Base-by-base conservation (phyloP, 2,797 vertebrate genomes). In the Micropoecilia bifurca region DNA sequence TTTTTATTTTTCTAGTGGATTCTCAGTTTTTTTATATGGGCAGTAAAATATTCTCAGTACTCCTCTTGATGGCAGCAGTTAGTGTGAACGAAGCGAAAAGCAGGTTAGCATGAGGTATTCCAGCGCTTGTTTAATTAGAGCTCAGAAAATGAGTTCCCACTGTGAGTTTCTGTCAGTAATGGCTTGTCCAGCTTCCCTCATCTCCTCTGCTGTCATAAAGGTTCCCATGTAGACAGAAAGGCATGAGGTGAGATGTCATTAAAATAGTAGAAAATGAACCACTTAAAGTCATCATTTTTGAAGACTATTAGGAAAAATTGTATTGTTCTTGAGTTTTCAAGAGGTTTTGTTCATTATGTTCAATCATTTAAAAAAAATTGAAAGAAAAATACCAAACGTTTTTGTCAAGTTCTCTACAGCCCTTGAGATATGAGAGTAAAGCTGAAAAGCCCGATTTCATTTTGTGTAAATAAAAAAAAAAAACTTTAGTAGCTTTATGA, bases 111-210 rank as follows among this genome's bases (percentile, higher is more conserved):
- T 45, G 41, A n/a, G 22, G 41, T 43, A 14, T 45, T 71, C 41
- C 41, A n/a, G 68, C 12, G 22, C 43, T 28, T 71, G 68, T 71
- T 71, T 71, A 71, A 45, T 46, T 30, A 71, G 43, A 46, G 68
- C 68, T 71, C n/a, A 71, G 25, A 43, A 69, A 43, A 71, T 28
- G 43, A 71, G 41, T 46, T n/a, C 43, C 68, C 68, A 46, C 43
- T 28, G 68, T 28, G 25, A 16, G 41, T 3, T 16, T n/a, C 43
- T 71, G 41, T 71, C 68, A 45, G 43, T 71, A 30, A 71, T 45
- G 25, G 14, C 68, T 69, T 69, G 66, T 69, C 22, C 39, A 69
- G 39, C 66, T 45, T 71, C 68, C 18, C 43, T n/a, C n/a, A 8
- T 71, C 68, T 71, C 43, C 6, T 71, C 5, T 43, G 10, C 39